Conservation (phyloP, 2,113 vertebrate genomes). For the Rissa tridactyla region DNA sequence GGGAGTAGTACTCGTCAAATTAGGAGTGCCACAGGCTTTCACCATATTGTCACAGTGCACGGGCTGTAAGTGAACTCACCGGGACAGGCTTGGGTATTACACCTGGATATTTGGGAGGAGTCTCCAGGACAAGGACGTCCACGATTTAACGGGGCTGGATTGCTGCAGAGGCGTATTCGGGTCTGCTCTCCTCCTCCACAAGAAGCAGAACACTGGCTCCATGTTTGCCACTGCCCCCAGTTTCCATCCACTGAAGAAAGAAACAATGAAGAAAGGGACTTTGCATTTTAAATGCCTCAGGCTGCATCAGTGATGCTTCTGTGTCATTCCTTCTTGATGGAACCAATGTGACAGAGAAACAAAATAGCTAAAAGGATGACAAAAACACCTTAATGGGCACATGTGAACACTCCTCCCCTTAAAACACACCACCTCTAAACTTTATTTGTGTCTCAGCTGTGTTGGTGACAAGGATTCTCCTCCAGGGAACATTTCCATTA, state of each 20-base stretch:
- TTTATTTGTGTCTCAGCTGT: background rate
- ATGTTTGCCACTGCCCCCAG: slow-evolving; percentile 90
- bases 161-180: slow-evolving; percentile 82
- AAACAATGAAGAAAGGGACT: background rate
- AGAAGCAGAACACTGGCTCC: slow-evolving; percentile 87
- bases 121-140: slow-evolving; percentile 90
- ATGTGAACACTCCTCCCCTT: background rate
- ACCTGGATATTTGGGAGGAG: slow-evolving; percentile 86
- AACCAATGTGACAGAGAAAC: background rate
- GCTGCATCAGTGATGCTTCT: background rate
- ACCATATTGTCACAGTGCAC: accelerated
- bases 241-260: slow-evolving; percentile 84
- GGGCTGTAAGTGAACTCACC: slow-evolving; percentile 71
- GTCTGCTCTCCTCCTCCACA: slow-evolving; percentile 89
- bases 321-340: background rate
- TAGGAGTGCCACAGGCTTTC: background rate
- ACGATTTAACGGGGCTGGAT: slow-evolving; percentile 71
- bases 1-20: background rate
- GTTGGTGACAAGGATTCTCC: background rate
- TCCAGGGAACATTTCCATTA: background rate
- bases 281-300: background rate
- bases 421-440: background rate
- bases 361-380: background rate
- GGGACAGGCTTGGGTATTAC: slow-evolving; percentile 87
- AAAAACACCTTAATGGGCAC: background rate